Evolutionary conservation across 2,797 vertebrate genomes (phyloP).

Genomic region (Tenualosa ilisha): DNA sequence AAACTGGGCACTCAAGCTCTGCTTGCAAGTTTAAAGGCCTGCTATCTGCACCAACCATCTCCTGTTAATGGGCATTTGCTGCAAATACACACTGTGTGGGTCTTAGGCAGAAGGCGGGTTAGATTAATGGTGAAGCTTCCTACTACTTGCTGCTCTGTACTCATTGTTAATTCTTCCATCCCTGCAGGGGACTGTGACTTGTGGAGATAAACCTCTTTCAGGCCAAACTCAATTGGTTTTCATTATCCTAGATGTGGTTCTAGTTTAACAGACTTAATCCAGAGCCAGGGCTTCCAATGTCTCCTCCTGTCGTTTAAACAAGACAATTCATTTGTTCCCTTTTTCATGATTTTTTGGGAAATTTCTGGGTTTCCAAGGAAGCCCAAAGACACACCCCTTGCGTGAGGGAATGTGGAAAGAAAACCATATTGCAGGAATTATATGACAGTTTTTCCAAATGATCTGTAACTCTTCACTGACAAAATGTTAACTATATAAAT

Average conservation of each 20-base stretch:
- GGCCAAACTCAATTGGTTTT: slow-evolving; percentile 78
- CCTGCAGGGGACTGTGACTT: slow-evolving; percentile 78
- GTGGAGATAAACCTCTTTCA: slow-evolving; percentile 78
- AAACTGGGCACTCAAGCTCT: slow-evolving; percentile 33
- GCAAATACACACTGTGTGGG: slow-evolving; percentile 66
- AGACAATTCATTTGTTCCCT: not conserved
- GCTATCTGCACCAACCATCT: slow-evolving; percentile 57
- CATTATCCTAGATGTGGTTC: slow-evolving; percentile 79
- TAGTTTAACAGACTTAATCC: slow-evolving; percentile 65
- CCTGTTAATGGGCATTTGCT: slow-evolving; percentile 61
- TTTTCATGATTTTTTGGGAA: not conserved
- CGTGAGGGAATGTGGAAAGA: not conserved
- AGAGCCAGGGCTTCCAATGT: slow-evolving; percentile 36
- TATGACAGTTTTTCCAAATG: not conserved
- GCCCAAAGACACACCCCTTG: not conserved
- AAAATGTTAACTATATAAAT: too few relatives aligned
- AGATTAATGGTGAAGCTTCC: slow-evolving; percentile 68
- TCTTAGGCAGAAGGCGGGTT: slow-evolving; percentile 59
- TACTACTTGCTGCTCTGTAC: slow-evolving; percentile 69
- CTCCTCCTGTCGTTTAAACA: slow-evolving; percentile 39
- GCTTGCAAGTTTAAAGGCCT: slow-evolving; percentile 57
- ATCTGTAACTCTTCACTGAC: not conserved
- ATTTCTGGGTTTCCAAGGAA: not conserved
- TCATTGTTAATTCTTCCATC: slow-evolving; percentile 74
- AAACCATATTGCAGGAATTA: not conserved